Conservation (phyloP, 37 sponge, comb jelly and placozoan species). For the Axinella damicornis region DNA sequence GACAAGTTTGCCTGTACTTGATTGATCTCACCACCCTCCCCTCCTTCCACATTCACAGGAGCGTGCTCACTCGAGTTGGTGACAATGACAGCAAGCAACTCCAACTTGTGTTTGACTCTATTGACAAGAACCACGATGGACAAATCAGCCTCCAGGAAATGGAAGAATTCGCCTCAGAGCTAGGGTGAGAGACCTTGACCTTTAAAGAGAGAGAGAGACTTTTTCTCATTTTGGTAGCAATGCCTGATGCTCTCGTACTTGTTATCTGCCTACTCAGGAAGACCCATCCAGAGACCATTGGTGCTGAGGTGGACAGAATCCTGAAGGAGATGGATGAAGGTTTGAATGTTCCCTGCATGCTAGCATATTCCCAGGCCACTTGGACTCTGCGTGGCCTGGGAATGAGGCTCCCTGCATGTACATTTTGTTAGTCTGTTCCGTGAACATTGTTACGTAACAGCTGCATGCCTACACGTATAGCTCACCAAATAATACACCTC, state of each 20-base stretch:
- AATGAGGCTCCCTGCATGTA: too few relatives aligned
- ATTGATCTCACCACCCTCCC: neutral
- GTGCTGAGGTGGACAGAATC: conserved; percentile 33
- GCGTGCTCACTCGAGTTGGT: conserved; percentile 10
- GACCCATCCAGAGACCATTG: conserved; percentile 1
- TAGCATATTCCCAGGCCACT: too few relatives aligned
- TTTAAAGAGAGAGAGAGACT: too few relatives aligned
- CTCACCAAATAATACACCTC: neutral
- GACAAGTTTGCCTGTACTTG: too few relatives aligned
- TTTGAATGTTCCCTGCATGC: neutral
- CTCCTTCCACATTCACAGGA: conserved; percentile 22
- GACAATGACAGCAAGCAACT: conserved; percentile 64
- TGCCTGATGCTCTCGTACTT: too few relatives aligned
- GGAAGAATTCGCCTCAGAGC: conserved; percentile 62
- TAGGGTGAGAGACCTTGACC: too few relatives aligned
- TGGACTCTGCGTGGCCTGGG: too few relatives aligned
- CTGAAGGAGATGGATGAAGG: conserved; percentile 65
- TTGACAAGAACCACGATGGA: conserved; percentile 80
- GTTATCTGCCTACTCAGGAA: conserved; percentile 7
- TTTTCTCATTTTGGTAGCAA: too few relatives aligned
- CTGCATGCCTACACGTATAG: too few relatives aligned
- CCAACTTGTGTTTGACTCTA: conserved; percentile 73
- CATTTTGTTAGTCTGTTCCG: too few relatives aligned
- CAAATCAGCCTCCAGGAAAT: conserved; percentile 62
- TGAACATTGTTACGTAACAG: too few relatives aligned